Evolutionary conservation across 2,797 vertebrate genomes (phyloP).

Genomic region (Xiphorhynchus erythropygius): DNA sequence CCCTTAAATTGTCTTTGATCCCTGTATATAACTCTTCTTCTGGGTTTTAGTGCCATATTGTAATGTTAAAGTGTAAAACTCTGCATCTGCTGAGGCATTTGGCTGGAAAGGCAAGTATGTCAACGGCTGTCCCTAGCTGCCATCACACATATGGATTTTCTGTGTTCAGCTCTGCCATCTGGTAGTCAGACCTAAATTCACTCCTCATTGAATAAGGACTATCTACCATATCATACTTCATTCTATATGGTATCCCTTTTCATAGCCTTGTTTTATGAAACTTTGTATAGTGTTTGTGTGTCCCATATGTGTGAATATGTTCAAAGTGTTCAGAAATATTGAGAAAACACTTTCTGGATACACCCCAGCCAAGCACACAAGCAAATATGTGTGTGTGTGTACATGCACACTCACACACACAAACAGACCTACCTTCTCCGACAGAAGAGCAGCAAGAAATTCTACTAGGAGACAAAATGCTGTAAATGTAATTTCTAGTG

Average conservation of each 20-base stretch:
- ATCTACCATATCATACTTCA: constrained; percentile 66
- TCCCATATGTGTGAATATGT: background rate
- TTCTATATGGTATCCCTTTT: constrained; percentile 49
- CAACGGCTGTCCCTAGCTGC: constrained; percentile 73
- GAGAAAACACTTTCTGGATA: background rate
- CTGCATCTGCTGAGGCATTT: constrained; percentile 81
- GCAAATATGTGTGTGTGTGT: fast-evolving
- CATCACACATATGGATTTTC: constrained; percentile 79
- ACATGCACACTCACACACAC: no score
- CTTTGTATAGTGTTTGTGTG: constrained; percentile 10
- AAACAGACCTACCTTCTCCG: background rate
- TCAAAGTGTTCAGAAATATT: constrained; percentile 14
- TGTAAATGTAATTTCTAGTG: background rate
- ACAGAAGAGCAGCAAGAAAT: background rate
- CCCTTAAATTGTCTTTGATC: constrained; percentile 74
- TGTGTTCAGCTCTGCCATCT: constrained; percentile 79
- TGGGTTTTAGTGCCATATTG: constrained; percentile 77
- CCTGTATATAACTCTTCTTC: constrained; percentile 63
- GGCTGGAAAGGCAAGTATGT: constrained; percentile 79
- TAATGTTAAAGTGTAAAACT: constrained; percentile 79
- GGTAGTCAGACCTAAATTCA: constrained; percentile 73
- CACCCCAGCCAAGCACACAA: background rate
- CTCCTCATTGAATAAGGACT: constrained; percentile 76
- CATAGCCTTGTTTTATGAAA: constrained; percentile 20
- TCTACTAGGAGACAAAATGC: background rate